Percentiles rank a stretch among this genome's conserved stretches.
Evolutionary conservation across 1,140 invertebrate species (phyloP).

Genomic region (Littorina saxatilis): DNA sequence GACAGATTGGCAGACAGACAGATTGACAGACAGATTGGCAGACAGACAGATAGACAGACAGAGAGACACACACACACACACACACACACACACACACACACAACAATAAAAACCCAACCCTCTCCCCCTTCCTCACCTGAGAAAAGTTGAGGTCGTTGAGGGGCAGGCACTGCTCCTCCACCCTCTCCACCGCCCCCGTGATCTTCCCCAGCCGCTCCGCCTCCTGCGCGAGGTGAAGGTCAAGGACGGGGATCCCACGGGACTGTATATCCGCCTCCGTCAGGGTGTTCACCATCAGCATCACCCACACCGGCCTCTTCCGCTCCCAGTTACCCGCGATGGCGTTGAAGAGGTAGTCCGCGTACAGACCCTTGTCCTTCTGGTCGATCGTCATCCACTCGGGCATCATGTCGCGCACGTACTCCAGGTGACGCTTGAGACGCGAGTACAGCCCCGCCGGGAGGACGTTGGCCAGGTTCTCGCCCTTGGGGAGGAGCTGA

Average conservation of each 20-base stretch:
- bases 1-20: too few species aligned
- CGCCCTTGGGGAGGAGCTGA: constrained; percentile 77
- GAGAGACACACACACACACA: too few species aligned
- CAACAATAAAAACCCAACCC: background rate
- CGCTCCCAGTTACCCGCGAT: constrained; percentile 79
- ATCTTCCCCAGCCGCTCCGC: constrained; percentile 77
- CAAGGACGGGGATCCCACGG: constrained; percentile 78
- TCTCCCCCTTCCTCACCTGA: constrained; percentile 78
- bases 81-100: too few species aligned
- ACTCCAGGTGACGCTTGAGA: constrained; percentile 78
- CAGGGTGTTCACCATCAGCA: constrained; percentile 80
- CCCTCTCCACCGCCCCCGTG: constrained; percentile 79
- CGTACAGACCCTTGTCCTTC: constrained; percentile 76
- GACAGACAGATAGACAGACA: background rate
- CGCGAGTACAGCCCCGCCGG: constrained; percentile 76
- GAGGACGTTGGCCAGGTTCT: constrained; percentile 76
- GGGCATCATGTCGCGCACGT: constrained; percentile 75
- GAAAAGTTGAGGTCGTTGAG: constrained; percentile 79
- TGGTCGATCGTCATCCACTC: constrained; percentile 78
- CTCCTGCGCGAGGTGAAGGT: constrained; percentile 79
- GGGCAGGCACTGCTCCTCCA: constrained; percentile 80
- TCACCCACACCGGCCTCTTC: constrained; percentile 79
- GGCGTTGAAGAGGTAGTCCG: constrained; percentile 78
- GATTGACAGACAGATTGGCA: too few species aligned
- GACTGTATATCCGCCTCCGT: constrained; percentile 78